phyloP scores from a whole-genome alignment of 2,888 invertebrate genomes.

The Taphrorychus bicolor region DNA sequence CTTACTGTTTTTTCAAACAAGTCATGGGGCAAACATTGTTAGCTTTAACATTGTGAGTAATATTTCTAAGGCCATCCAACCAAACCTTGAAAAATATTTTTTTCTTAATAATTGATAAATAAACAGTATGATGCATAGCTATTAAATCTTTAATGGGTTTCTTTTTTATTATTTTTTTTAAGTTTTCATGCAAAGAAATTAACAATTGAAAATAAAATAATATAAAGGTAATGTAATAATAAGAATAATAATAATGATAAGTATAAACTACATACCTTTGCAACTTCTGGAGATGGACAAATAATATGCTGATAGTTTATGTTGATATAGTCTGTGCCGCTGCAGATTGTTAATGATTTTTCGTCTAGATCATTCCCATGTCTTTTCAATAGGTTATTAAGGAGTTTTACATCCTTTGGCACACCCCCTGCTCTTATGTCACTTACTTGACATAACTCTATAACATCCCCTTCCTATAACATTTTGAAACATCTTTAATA shows the following conservation, averaged over 20 bases:
- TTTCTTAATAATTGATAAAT: neutral
- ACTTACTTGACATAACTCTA: constrained; percentile 98
- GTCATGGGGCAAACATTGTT: constrained; percentile 99
- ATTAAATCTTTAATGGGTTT: too few species aligned
- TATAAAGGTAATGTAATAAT: too few species aligned
- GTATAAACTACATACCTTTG: constrained; percentile 74
- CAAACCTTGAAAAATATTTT: constrained; percentile 75
- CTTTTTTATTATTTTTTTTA: too few species aligned
- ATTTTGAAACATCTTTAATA: neutral
- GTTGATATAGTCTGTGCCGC: constrained; percentile 98
- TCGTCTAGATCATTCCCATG: constrained; percentile 86
- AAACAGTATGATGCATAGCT: too few species aligned
- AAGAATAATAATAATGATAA: too few species aligned
- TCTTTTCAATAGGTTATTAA: constrained; percentile 77
- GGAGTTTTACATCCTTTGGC: constrained; percentile 88
- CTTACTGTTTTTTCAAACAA: constrained; percentile 99
- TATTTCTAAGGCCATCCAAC: constrained; percentile 92
- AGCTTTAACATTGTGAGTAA: constrained; percentile 98
- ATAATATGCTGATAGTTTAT: constrained; percentile 98
- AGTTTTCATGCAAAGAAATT: neutral
- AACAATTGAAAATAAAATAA: neutral
- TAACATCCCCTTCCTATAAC: constrained; percentile 94
- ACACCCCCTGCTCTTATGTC: constrained; percentile 93
- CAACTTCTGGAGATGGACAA: constrained; percentile 90
- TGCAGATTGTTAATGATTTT: constrained; percentile 95